Base-by-base conservation (phyloP, 2,113 vertebrate genomes). In the Cephalopterus ornatus region DNA sequence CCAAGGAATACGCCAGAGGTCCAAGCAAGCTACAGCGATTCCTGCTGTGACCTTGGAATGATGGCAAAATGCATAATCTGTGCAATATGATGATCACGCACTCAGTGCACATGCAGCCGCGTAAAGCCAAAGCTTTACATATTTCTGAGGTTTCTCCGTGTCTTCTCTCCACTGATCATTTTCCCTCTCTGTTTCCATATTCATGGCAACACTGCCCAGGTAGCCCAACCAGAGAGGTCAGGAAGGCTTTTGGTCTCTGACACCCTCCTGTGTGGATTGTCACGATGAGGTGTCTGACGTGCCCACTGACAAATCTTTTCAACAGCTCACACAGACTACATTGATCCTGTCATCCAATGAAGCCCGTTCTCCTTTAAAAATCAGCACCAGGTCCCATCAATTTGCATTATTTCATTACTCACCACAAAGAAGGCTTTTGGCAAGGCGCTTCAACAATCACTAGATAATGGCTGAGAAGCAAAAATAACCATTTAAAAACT, bases 401-500 rank as follows among this genome's bases (percentile, higher is more conserved):
- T 88, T 90, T 89, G 86, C 88, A 42, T 93, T 89, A 96, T 90
- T 96, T 94, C 65, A 91, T 93, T 91, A 91, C 53, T 75, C 61
- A 93, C 81, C 91, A 70, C 71, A 95, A 96, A 94, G 79, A 84
- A 90, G 61, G 66, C 92, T 97, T 91, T 92, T 21, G 33, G 85
- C 92, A 89, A 94, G 92, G 68, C 5, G 5, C 86, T 94, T 82
- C 86, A 96, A 33, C 90, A 93, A 74, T 93, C 83, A 61, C 79
- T 91, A 92, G 87, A 94, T 96, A 97, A 96, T 94, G 81, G 84
- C 8, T 86, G 84, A 77, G 77, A 94, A 92, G 89, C 39, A 79
- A 80, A 95, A 95, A 85, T 93, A 91, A 78, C 86, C n/a, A 70
- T 95, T 96, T 80, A 72, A 93, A 91, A 92, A 94, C 86, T 94